Evolutionary conservation across 2,113 vertebrate genomes (phyloP).

Genomic region (Verasper variegatus): DNA sequence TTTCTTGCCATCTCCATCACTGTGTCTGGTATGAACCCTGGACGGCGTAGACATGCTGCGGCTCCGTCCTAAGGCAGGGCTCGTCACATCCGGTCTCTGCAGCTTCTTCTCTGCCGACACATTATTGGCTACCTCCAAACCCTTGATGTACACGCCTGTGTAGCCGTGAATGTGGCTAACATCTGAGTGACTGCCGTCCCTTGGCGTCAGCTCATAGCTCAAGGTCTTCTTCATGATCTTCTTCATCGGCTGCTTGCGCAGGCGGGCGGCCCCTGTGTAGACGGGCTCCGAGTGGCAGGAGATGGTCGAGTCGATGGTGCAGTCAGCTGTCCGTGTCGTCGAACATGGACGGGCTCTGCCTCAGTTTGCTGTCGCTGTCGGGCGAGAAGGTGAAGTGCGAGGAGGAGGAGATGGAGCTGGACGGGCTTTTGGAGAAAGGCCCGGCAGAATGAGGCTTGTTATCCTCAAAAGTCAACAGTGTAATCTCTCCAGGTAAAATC

Average conservation of each 20-base stretch:
- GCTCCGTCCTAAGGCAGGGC: conserved; percentile 77
- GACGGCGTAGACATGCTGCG: conserved; percentile 83
- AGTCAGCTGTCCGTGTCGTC: conserved; percentile 84
- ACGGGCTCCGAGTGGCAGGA: conserved; percentile 81
- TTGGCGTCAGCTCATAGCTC: conserved; percentile 75
- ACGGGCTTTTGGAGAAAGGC: conserved; percentile 61
- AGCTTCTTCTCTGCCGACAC: conserved; percentile 81
- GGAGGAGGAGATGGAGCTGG: conserved; percentile 60
- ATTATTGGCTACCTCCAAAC: conserved; percentile 84
- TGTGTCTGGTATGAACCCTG: conserved; percentile 63
- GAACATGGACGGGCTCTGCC: conserved; percentile 67
- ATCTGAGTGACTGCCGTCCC: conserved; percentile 67
- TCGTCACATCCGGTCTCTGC: conserved; percentile 73
- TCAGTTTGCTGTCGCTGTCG: conserved; percentile 54
- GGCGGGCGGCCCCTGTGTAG: conserved; percentile 66
- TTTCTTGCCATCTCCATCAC: conserved; percentile 77
- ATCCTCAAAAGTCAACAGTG: conserved; percentile 61
- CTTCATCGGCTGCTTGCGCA: conserved; percentile 85
- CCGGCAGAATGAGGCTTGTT: conserved; percentile 58
- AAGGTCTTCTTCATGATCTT: conserved; percentile 88
- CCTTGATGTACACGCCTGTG: conserved; percentile 84
- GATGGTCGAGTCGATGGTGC: conserved; percentile 78
- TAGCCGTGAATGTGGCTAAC: conserved; percentile 78
- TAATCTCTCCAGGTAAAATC: conserved; percentile 26
- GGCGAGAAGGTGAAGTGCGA: conserved; percentile 67